These are phyloP conservation scores for Thinocorus orbignyianus DNA, from an alignment of 2,113 vertebrate genomes.

Conservation along the genomic window DNA sequence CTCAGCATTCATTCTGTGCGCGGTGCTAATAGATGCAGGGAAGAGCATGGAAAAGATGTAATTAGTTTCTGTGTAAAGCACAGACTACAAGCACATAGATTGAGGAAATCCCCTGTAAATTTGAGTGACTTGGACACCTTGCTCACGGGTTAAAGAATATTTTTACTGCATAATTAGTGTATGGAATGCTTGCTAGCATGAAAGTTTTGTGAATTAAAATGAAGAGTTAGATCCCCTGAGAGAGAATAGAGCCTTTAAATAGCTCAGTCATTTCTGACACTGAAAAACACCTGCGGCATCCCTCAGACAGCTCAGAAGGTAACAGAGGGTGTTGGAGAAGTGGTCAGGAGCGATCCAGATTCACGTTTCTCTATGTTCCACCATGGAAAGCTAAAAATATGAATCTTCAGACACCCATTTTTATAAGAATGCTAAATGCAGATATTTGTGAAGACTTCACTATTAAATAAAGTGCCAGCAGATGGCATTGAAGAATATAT, in stretches of 20 bases:
- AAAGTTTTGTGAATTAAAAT: not conserved
- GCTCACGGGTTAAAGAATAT: not conserved
- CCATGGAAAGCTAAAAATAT: not conserved
- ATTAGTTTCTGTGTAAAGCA: not conserved
- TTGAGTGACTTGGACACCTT: not conserved
- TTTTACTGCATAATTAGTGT: not conserved
- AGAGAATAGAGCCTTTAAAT: not conserved
- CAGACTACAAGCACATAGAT: not conserved
- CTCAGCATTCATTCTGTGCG: not conserved
- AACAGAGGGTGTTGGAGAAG: not conserved
- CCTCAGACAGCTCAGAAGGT: rapidly evolving
- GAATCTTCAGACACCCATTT: not conserved
- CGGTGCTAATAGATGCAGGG: not conserved
- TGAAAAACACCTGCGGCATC: not conserved
- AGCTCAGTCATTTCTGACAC: not conserved
- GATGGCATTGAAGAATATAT: constrained; percentile 57
- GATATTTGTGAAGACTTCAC: not conserved
- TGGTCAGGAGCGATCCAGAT: not conserved
- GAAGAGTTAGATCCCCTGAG: not conserved
- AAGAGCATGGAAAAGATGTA: not conserved
- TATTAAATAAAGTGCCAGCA: constrained; percentile 27
- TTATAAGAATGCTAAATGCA: not conserved
- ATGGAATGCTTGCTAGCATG: not conserved
- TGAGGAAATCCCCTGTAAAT: not conserved
- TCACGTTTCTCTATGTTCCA: not conserved